Evolutionary conservation across 2,113 vertebrate genomes (phyloP), one percentile per base, ranked within the genome.

Genomic region (Varanus komodoensis): DNA sequence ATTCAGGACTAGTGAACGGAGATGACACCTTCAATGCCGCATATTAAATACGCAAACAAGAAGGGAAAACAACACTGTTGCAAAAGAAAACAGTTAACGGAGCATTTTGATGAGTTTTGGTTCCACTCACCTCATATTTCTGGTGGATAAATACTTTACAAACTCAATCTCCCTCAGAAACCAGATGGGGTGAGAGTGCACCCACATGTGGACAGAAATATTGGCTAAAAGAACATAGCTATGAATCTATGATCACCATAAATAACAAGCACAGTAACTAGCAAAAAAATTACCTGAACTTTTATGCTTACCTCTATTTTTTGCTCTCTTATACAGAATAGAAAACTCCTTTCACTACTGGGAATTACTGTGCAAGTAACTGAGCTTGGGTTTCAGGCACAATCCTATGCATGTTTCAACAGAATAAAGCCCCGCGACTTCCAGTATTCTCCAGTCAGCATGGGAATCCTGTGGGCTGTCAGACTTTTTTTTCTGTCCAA

Each of bases 51-150:
- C 34, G 84, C 50, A 12, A 88, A 87, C 0, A 0, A 85, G 32
- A 88, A 3, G 85, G 21, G 38, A 61, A 64, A 92, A 1, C 8
- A 86, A 48, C 68, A 92, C 19, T 48, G 78, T 61, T 50, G 93
- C 61, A 78, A 91, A 69, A 69, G 21, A 79, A 84, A 87, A n/a
- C n/a, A 86, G 44, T 61, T 83, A 92, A 93, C 68, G 50, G 0
- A 82, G 25, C 71, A 74, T 78, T 73, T 38, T 32, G 48, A 54
- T n/a, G 81, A 93, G 12, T 25, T 93, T 64, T 73, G n/a, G 3
- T 82, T 87, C 87, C 90, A 79, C 27, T 69, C 86, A 94, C 81
- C 82, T 73, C 34, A 8, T 80, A 74, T 27, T 82, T 48, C 15
- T n/a, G 89, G 29, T 54, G 48, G 44, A 9, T 68, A 86, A 91